Conservation (phyloP, 2,797 vertebrate species). For the Garrulus glandarius region DNA sequence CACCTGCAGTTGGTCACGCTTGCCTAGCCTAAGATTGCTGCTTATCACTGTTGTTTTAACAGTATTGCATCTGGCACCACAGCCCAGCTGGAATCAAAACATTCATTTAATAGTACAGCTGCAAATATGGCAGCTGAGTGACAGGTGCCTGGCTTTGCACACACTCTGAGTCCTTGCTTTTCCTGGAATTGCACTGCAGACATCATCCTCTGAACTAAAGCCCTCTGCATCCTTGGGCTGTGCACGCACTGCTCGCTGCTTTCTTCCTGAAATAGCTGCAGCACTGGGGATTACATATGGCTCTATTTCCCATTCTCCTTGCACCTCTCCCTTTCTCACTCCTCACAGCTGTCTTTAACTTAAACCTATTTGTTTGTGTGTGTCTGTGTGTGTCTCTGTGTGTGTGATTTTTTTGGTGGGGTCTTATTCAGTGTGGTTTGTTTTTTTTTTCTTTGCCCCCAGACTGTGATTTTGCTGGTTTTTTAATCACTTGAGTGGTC, state of each 20-base stretch:
- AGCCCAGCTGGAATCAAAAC: neutral
- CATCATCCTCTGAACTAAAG: neutral
- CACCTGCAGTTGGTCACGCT: neutral
- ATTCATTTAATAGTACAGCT: neutral
- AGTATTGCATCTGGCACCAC: neutral
- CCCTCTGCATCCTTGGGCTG: neutral
- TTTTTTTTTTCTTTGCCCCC: fast-evolving
- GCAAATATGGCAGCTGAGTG: neutral
- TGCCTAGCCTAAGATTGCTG: neutral
- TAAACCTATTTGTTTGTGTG: neutral
- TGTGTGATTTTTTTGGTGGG: no score
- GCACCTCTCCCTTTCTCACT: neutral
- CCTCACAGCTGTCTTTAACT: neutral
- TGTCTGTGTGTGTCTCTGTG: no score
- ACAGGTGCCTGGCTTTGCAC: neutral
- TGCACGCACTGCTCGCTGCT: neutral
- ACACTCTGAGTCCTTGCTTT: neutral
- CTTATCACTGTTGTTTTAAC: neutral
- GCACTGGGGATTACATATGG: neutral
- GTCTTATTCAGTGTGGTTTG: no score
- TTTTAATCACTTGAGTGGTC: neutral
- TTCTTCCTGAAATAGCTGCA: neutral
- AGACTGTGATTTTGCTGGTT: fast-evolving
- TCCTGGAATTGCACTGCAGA: neutral
- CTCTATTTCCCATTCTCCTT: neutral